Conservation (phyloP, 35 echinoderm and acorn worm species). For the Apostichopus californicus region DNA sequence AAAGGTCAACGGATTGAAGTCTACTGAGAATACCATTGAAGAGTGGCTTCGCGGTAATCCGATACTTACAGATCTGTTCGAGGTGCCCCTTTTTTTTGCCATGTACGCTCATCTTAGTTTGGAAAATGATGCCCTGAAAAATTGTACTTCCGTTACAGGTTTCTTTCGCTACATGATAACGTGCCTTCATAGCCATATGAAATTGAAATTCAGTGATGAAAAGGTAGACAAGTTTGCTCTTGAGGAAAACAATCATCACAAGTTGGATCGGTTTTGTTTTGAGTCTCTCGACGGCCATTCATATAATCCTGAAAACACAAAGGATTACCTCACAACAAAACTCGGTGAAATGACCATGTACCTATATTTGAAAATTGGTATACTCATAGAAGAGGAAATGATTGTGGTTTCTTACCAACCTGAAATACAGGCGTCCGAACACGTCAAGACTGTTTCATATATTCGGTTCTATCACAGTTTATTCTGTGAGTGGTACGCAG, state of each 20-base stretch:
- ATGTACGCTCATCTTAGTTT: neutral
- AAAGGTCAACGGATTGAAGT: neutral
- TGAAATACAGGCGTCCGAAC: neutral
- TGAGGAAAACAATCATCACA: neutral
- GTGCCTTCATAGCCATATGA: neutral
- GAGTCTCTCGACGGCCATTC: neutral
- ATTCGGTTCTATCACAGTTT: slow-evolving; percentile 10
- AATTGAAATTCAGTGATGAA: neutral
- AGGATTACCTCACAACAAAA: neutral
- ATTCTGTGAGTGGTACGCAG: slow-evolving; percentile 27
- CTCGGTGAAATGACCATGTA: neutral
- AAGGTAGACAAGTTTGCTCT: neutral
- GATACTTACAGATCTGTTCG: neutral
- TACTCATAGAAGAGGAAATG: neutral
- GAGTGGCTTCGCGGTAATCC: neutral
- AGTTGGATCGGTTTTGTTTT: neutral
- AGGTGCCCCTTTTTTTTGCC: neutral
- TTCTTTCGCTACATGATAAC: slow-evolving; percentile 17
- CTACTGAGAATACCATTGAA: neutral
- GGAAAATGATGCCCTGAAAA: neutral
- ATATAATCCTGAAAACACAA: neutral
- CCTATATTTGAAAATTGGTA: neutral
- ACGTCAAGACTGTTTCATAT: neutral
- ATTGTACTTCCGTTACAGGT: neutral
- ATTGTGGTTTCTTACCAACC: neutral